Base-by-base conservation (phyloP, 2,797 vertebrate genomes). In the Hypotaenidia okinawae region DNA sequence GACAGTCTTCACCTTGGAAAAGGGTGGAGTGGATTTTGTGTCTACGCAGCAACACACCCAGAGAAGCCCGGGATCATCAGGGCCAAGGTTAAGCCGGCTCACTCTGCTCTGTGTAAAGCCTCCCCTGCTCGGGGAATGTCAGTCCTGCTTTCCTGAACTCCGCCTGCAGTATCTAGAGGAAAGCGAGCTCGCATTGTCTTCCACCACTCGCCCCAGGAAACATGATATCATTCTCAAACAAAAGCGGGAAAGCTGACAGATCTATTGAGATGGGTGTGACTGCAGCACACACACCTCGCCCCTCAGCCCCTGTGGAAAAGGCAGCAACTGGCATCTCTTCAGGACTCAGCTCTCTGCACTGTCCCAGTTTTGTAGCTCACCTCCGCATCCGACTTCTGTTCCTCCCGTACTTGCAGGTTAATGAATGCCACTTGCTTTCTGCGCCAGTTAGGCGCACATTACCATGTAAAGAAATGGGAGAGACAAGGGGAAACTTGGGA, bases 221-320 rank as follows among this genome's bases (percentile, higher is more conserved):
- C 97, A 98, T 98, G 98, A 98, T 98, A 98, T 98, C 98, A 98
- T 97, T 87, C 95, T 94, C 93, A 95, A 98, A 98, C 98, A 98
- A 98, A 98, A 98, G 97, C 96, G 98, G 98, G 98, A 98, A 98
- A 98, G 98, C 98, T 97, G 97, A 97, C 97, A 98, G 98, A 98
- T 97, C 97, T 98, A 91, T 92, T 57, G 97, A 97, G 97, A 98
- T 96, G 98, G 97, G 97, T 98, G 97, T 98, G 97, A 96, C 97
- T 80, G 25, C 78, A 54, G 93, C 89, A 97, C 96, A 97, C 96
- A 97, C 97, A 96, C 97, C 97, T 98, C 95, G 30, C 83, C 85
- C 89, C 76, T 80, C 94, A 78, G 96, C 41, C 92, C 75, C 76
- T 66, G 68, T 81, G 93, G 91, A 93, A 96, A 95, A 94, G 85